These are phyloP conservation scores for Sitobion miscanthi DNA, from an alignment of 1,140 invertebrate genomes.

Conservation along the genomic window DNA sequence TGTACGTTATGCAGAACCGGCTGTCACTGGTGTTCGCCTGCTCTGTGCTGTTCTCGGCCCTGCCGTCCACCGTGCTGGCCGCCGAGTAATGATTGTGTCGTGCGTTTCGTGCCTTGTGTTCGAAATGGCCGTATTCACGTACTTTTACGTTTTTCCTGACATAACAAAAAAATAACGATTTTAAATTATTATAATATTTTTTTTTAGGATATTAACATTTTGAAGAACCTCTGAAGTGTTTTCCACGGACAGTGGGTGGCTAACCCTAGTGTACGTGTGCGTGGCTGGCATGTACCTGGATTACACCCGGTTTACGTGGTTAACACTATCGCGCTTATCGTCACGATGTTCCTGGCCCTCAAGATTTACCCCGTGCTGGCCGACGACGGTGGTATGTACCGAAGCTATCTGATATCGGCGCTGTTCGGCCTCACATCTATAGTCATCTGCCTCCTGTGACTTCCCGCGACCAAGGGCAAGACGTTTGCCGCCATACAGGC, in stretches of 20 bases:
- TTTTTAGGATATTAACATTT: slow-evolving; percentile 45
- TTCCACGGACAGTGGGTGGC: too few species aligned
- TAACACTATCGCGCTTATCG: slow-evolving; percentile 57
- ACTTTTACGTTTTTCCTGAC: slow-evolving; percentile 49
- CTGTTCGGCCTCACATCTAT: slow-evolving; percentile 44
- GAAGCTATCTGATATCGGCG: slow-evolving; percentile 55
- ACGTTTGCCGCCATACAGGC: slow-evolving; percentile 63
- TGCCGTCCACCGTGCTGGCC: too few species aligned
- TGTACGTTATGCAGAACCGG: too few species aligned
- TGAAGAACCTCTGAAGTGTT: too few species aligned
- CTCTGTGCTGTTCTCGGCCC: too few species aligned
- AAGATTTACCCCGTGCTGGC: slow-evolving; percentile 58
- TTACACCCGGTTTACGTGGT: slow-evolving; percentile 65
- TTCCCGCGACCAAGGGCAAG: slow-evolving; percentile 65
- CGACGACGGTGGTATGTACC: slow-evolving; percentile 51
- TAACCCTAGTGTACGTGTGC: slow-evolving; percentile 70
- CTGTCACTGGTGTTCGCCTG: too few species aligned
- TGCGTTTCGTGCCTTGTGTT: slow-evolving; percentile 57
- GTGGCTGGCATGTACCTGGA: slow-evolving; percentile 75
- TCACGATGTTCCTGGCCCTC: slow-evolving; percentile 57
- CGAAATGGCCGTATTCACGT: slow-evolving; percentile 43
- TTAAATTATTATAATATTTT: too few species aligned
- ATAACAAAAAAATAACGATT: too few species aligned
- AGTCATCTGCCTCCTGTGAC: slow-evolving; percentile 61
- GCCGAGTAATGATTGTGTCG: slow-evolving; percentile 62